Conservation (phyloP, 2,888 invertebrate genomes). For the Rutpela maculata region DNA sequence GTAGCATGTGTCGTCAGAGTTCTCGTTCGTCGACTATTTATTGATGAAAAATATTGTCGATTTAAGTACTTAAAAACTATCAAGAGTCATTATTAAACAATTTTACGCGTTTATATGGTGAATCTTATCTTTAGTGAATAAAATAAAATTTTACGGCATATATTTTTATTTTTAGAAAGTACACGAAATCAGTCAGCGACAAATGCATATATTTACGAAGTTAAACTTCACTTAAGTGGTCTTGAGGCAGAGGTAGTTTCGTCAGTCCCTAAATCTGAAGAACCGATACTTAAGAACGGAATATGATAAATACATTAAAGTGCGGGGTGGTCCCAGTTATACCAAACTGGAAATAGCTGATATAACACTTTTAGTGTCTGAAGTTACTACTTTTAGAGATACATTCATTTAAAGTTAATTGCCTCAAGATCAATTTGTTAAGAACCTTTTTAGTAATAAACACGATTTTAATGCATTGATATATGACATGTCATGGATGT, state of each 20-base stretch:
- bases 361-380: slow-evolving; percentile 35
- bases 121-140: slow-evolving; percentile 22
- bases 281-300: slow-evolving; percentile 47
- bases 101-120: slow-evolving; percentile 17
- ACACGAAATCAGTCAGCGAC: slow-evolving; percentile 7
- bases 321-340: slow-evolving; percentile 32
- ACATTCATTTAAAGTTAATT: slow-evolving; percentile 36
- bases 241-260: slow-evolving; percentile 13
- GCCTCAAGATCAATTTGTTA: slow-evolving; percentile 38
- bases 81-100: neutral
- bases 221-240: slow-evolving; percentile 28
- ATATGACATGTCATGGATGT: slow-evolving; percentile 30
- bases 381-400: slow-evolving; percentile 35
- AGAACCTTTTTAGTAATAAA: slow-evolving; percentile 40
- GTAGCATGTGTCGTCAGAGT: too few species aligned
- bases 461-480: slow-evolving; percentile 34
- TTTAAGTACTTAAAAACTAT: neutral
- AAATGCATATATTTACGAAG: neutral
- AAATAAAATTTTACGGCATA: slow-evolving; percentile 20
- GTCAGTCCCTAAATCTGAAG: slow-evolving; percentile 41
- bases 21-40: too few species aligned
- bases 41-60: neutral
- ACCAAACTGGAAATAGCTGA: slow-evolving; percentile 25
- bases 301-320: slow-evolving; percentile 38
- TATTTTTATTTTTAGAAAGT: slow-evolving; percentile 24